These are phyloP conservation scores for Anthoptus insignis DNA, from an alignment of 2,888 invertebrate species.

Conservation along the genomic window DNA sequence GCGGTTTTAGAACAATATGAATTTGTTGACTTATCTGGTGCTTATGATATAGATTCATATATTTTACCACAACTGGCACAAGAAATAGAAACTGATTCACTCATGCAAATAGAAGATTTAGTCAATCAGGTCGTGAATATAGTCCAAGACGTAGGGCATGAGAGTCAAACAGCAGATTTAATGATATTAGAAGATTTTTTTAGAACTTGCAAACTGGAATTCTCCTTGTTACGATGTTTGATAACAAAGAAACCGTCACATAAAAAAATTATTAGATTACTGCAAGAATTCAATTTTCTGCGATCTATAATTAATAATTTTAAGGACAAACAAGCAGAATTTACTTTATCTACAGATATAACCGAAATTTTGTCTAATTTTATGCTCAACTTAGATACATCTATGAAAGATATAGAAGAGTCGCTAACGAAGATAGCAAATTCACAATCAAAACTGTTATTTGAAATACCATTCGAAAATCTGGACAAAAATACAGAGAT, in stretches of 20 bases:
- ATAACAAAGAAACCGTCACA: constrained; percentile 65
- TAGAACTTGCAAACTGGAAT: constrained; percentile 67
- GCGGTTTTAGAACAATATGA: constrained; percentile 73
- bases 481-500: constrained; percentile 51
- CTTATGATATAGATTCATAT: constrained; percentile 64
- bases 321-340: constrained; percentile 55
- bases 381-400: constrained; percentile 61
- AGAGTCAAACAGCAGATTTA: constrained; percentile 62
- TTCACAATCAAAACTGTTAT: constrained; percentile 62
- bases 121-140: constrained; percentile 65
- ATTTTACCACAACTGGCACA: constrained; percentile 60
- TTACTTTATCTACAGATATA: constrained; percentile 60
- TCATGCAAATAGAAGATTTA: constrained; percentile 65
- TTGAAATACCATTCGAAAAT: constrained; percentile 59
- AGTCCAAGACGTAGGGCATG: constrained; percentile 61
- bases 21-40: constrained; percentile 68
- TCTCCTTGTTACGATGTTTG: constrained; percentile 65
- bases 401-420: constrained; percentile 59
- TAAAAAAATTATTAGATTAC: constrained; percentile 70
- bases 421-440: constrained; percentile 64
- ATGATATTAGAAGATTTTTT: constrained; percentile 70
- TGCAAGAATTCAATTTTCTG: constrained; percentile 69
- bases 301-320: constrained; percentile 63
- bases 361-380: constrained; percentile 60
- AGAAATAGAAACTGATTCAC: constrained; percentile 65